These are phyloP conservation scores for Propithecus perrieri DNA, from an alignment of 2,797 vertebrate species.

Conservation along the genomic window DNA sequence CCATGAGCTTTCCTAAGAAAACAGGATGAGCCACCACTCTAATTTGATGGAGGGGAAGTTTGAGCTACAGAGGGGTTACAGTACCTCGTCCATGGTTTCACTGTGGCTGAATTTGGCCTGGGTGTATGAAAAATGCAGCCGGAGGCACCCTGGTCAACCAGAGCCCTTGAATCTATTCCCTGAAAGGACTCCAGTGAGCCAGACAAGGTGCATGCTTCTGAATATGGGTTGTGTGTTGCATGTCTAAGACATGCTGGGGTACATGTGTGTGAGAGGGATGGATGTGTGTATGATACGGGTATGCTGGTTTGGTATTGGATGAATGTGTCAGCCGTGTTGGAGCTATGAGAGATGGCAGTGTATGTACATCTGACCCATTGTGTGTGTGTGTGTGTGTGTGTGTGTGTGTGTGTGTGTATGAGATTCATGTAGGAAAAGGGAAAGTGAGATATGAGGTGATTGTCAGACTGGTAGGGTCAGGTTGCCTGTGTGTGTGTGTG, in stretches of 20 bases:
- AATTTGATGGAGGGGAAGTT: neutral
- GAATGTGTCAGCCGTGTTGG: neutral
- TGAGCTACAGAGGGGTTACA: neutral
- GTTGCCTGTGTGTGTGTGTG: neutral
- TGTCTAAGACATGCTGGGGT: neutral
- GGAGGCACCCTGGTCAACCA: neutral
- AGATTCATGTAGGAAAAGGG: neutral
- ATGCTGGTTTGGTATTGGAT: neutral
- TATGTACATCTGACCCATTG: neutral
- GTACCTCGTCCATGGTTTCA: neutral
- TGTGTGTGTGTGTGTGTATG: neutral
- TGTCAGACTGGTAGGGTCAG: neutral
- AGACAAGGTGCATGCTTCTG: neutral
- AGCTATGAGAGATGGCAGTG: neutral
- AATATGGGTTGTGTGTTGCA: neutral
- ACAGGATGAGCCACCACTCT: neutral
- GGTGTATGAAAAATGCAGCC: neutral
- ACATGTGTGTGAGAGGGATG: neutral
- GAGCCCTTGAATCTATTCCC: neutral
- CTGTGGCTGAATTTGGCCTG: neutral
- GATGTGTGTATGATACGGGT: neutral
- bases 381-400: neutral
- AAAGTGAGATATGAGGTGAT: neutral
- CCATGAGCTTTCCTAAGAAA: neutral
- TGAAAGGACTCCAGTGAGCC: neutral